These are phyloP conservation scores for Physocephala rufipes DNA, from an alignment of 2,888 invertebrate species.

Conservation along the genomic window DNA sequence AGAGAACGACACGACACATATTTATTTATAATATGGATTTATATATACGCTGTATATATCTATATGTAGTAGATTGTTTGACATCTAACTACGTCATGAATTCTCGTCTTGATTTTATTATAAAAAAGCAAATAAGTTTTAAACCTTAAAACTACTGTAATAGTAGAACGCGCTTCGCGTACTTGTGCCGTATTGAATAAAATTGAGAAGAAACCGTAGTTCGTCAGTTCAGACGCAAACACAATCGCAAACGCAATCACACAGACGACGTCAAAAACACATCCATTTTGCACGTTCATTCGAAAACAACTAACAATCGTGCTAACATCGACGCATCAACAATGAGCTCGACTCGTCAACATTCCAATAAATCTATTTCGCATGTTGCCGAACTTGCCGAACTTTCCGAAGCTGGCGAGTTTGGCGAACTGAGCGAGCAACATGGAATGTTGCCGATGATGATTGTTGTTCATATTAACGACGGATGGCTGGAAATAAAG, in stretches of 20 bases:
- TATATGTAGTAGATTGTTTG: too few relatives aligned
- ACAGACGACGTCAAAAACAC: conserved; percentile 48
- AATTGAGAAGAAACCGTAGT: background rate
- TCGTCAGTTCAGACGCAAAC: too few relatives aligned
- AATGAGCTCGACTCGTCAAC: conserved; percentile 57
- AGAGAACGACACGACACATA: too few relatives aligned
- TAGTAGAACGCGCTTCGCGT: background rate
- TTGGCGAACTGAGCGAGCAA: too few relatives aligned
- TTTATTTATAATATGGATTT: too few relatives aligned
- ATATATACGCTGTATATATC: too few relatives aligned
- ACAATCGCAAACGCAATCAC: conserved; percentile 17
- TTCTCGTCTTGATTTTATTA: too few relatives aligned
- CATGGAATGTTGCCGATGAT: conserved; percentile 44
- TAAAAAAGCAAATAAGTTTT: too few relatives aligned
- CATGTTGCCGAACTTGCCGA: conserved; percentile 51
- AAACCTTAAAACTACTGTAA: too few relatives aligned
- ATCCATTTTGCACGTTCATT: conserved; percentile 65
- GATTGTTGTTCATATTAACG: too few relatives aligned
- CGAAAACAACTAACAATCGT: conserved; percentile 62
- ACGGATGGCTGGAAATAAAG: conserved; percentile 41
- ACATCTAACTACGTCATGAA: too few relatives aligned
- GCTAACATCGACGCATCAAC: conserved; percentile 53
- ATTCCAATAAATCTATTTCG: conserved; percentile 58
- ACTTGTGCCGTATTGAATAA: background rate
- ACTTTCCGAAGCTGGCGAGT: too few relatives aligned